These are phyloP conservation scores for Petromus typicus DNA, from an alignment of 2,113 vertebrate genomes.

Conservation along the genomic window DNA sequence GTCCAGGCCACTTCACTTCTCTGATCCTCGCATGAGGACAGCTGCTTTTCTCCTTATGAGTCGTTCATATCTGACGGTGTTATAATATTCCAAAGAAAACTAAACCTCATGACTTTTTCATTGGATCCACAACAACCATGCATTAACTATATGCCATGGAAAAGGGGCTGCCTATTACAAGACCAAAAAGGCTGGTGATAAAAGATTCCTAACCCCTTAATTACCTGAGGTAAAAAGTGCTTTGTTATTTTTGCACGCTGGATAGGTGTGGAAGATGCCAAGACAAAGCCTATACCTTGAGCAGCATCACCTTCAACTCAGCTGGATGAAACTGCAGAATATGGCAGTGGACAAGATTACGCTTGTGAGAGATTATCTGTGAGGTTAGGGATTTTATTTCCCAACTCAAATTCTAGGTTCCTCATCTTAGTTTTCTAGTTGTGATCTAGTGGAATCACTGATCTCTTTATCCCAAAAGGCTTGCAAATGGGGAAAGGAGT, in stretches of 20 bases:
- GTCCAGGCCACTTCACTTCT: neutral
- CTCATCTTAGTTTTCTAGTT: conserved; percentile 1
- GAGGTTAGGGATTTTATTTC: neutral
- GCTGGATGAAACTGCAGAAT: neutral
- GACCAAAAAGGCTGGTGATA: neutral
- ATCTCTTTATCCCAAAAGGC: neutral
- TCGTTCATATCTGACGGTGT: neutral
- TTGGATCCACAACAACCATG: neutral
- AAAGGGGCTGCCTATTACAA: neutral
- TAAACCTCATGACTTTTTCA: neutral
- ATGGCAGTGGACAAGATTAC: neutral
- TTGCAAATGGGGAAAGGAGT: neutral
- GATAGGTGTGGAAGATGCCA: neutral
- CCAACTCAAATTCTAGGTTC: neutral
- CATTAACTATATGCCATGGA: conserved; percentile 24
- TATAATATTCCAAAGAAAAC: neutral
- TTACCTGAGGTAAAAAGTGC: neutral
- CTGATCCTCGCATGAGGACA: neutral
- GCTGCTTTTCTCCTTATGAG: neutral
- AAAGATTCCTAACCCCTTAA: neutral
- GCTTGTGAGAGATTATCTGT: neutral
- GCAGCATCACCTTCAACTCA: neutral
- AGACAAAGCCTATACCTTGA: conserved; percentile 32
- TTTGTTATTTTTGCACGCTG: neutral
- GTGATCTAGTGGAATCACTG: neutral